Base-by-base conservation (phyloP, 2,797 vertebrate genomes). In the Chrysocyon brachyurus region DNA sequence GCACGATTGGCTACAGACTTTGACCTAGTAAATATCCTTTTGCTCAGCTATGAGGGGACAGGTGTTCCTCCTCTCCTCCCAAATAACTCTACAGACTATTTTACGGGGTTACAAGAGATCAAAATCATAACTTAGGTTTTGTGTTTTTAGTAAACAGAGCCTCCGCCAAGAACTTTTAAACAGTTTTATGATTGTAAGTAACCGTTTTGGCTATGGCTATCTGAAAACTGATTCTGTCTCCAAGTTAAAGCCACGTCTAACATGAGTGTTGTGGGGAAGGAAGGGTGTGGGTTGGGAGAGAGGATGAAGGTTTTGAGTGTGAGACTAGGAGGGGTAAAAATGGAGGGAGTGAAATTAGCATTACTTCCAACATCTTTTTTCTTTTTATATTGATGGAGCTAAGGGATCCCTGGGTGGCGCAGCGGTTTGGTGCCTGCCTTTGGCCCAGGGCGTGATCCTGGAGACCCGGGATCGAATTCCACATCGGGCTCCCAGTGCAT, bases 131-230 rank as follows among this genome's bases (percentile, higher is more conserved):
- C 52, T 56, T 54, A 68, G 68, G 64, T 36, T 81, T 61, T 68
- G 40, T 57, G 59, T 79, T 73, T 82, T 72, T 72, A 59, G 49
- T 73, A 88, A 87, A 87, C 40, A 72, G 75, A 93, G 64, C 57
- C 66, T 73, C 22, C 28, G 63, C 75, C 77, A 94, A 90, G 63
- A 79, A 90, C 26, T 82, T 89, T 86, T 49, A 56, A 93, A 59
- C 15, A 87, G 40, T 33, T 66, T 91, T 36, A 85, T 59, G 49
- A 56, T 49, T 46, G 16, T 59, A 90, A 79, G 72, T 81, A 92
- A 21, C 21, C 5, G 61, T 82, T 94, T 82, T 88, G 86, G n/a
- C 31, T 21, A 36, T 31, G 56, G 12, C 52, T 75, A 17, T 33
- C 36, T 84, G 64, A 79, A 83, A 78, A 83, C 22, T 4, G 52